Percentiles rank a stretch among this genome's conserved stretches.
Conservation (phyloP, 2,797 vertebrate species). For the Crenichthys baileyi region DNA sequence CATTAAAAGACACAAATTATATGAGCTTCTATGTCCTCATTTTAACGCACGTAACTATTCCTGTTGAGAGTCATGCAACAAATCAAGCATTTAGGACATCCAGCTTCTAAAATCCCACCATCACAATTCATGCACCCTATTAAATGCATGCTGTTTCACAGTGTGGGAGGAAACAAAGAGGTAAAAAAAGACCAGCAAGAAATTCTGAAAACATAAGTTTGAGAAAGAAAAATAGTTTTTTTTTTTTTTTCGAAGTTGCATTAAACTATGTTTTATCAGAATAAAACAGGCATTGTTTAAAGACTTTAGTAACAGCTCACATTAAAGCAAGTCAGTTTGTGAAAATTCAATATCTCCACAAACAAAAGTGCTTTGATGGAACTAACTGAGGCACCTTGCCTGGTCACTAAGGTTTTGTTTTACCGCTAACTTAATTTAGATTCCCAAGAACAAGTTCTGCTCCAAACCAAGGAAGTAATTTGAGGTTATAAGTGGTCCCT, state of each 20-base stretch:
- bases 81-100: not conserved
- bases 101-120: not conserved
- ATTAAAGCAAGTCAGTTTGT: conserved; percentile 8
- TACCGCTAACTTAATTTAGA: conserved; percentile 32
- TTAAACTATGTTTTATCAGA: not conserved
- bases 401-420: conserved; percentile 17
- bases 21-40: conserved; percentile 4
- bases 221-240: not conserved
- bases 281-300: conserved; percentile 14
- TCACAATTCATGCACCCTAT: not conserved
- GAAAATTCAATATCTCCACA: not conserved
- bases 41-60: not conserved
- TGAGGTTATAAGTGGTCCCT: conserved; percentile 40
- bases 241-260: not conserved
- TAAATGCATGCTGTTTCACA: not conserved
- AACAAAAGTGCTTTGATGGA: conserved; percentile 1
- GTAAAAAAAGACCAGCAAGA: not conserved
- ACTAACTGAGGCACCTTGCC: not conserved
- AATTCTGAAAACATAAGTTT: not conserved
- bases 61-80: not conserved
- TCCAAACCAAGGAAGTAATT: conserved; percentile 37
- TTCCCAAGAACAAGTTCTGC: conserved; percentile 28
- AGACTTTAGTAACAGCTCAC: conserved; percentile 5
- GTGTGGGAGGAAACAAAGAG: too few relatives aligned
- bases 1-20: conserved; percentile 18